These are phyloP conservation scores for Tragopan temminckii DNA, from an alignment of 2,797 vertebrate genomes.

Conservation along the genomic window DNA sequence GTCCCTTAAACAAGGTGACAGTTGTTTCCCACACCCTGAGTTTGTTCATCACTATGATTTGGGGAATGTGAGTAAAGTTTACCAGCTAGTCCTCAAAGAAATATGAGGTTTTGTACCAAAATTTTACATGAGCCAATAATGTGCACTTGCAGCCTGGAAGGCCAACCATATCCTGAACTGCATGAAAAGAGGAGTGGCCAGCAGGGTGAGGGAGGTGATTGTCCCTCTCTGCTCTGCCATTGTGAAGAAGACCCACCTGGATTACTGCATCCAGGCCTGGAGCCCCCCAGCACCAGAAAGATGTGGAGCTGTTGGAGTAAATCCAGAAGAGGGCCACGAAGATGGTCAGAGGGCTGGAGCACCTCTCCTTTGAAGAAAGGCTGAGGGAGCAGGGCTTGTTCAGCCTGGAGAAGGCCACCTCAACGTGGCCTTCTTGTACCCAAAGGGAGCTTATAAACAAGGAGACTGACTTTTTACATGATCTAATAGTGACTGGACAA, in stretches of 20 bases:
- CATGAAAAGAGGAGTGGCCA: too few relatives aligned
- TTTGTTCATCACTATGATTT: not conserved
- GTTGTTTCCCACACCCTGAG: not conserved
- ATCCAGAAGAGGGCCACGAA: not conserved
- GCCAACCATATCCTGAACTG: too few relatives aligned
- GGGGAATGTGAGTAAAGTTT: not conserved
- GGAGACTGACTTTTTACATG: not conserved
- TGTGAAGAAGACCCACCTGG: too few relatives aligned
- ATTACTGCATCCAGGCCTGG: too few relatives aligned
- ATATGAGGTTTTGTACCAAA: accelerated
- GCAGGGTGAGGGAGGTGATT: too few relatives aligned
- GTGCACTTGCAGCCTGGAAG: too few relatives aligned
- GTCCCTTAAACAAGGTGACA: not conserved
- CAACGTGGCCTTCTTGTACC: not conserved
- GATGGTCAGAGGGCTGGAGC: not conserved
- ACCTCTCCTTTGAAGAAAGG: not conserved
- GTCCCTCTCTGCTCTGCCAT: too few relatives aligned
- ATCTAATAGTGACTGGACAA: not conserved
- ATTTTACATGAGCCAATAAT: too few relatives aligned
- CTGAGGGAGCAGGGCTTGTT: not conserved
- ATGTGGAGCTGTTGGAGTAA: not conserved
- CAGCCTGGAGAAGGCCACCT: not conserved
- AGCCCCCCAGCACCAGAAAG: not conserved
- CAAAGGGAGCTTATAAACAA: not conserved
- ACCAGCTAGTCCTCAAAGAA: not conserved